Evolutionary conservation across 2,888 invertebrate genomes (phyloP).

Genomic region (Rhopalosiphum nymphaeae): DNA sequence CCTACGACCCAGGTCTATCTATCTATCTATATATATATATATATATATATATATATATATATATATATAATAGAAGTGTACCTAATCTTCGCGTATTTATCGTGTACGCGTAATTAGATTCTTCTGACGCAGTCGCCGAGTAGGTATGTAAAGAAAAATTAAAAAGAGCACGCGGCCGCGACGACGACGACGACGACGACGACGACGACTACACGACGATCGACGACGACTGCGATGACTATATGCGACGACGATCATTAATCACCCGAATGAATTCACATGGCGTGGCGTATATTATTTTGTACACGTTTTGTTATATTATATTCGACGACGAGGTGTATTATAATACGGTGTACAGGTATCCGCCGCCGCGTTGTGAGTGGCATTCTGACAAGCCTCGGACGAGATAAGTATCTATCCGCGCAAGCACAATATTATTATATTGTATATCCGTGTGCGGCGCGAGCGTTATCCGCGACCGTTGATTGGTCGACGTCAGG

Average conservation of each 20-base stretch:
- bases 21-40: too few species aligned
- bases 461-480: slow-evolving; percentile 49
- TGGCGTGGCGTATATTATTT: not conserved
- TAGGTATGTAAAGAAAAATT: not conserved
- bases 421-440: slow-evolving; percentile 7
- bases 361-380: slow-evolving; percentile 44
- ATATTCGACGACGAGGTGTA: slow-evolving; percentile 24
- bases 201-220: not conserved
- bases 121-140: not conserved
- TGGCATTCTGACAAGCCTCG: slow-evolving; percentile 63
- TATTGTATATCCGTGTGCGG: slow-evolving; percentile 26
- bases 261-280: slow-evolving; percentile 55
- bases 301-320: not conserved
- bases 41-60: too few species aligned
- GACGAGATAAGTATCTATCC: slow-evolving; percentile 57
- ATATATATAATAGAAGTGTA: not conserved
- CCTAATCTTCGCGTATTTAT: not conserved
- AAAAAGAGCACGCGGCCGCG: slow-evolving; percentile 31
- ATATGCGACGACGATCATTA: slow-evolving; percentile 49
- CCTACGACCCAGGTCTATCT: too few species aligned
- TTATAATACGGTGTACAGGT: not conserved
- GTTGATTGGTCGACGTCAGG: slow-evolving; percentile 64
- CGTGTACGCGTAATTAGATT: slow-evolving; percentile 38
- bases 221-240: not conserved
- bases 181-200: not conserved